Evolutionary conservation across 2,797 vertebrate species (phyloP).

Genomic region (Crocidura indochinensis): DNA sequence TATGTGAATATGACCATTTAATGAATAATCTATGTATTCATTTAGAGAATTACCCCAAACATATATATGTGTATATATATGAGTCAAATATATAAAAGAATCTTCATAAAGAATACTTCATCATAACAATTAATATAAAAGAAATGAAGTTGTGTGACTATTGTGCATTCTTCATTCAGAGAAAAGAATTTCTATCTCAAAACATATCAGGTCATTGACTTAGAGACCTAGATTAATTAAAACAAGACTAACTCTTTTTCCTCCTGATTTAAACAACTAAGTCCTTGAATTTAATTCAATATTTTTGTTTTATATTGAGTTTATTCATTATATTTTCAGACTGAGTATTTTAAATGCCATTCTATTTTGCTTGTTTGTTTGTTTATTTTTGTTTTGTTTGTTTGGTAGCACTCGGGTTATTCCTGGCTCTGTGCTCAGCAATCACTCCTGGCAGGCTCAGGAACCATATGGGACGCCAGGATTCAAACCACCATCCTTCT

Average conservation of each 20-base stretch:
- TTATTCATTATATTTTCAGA: constrained; percentile 25
- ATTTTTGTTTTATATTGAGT: constrained; percentile 32
- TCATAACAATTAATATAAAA: constrained; percentile 15
- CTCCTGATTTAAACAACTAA: constrained; percentile 21
- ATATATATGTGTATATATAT: constrained; percentile 4
- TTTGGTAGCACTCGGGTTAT: too few relatives aligned
- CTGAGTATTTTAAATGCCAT: constrained; percentile 43
- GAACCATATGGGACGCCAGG: too few relatives aligned
- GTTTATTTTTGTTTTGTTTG: too few relatives aligned
- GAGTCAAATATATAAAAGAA: constrained; percentile 45
- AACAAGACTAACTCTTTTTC: not conserved
- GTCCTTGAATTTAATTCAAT: constrained; percentile 52
- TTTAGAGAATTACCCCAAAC: constrained; percentile 25
- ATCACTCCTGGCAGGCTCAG: too few relatives aligned
- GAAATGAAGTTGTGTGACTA: constrained; percentile 14
- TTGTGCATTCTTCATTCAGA: constrained; percentile 9
- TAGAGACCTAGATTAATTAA: not conserved
- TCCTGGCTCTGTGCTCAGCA: too few relatives aligned
- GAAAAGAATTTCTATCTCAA: constrained; percentile 25
- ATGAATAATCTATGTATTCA: not conserved
- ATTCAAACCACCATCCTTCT: too few relatives aligned
- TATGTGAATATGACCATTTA: not conserved
- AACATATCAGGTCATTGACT: constrained; percentile 33
- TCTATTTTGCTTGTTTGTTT: not conserved
- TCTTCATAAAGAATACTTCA: constrained; percentile 8